Base-by-base conservation (phyloP, 2,888 invertebrate species). In the Cerastis leucographa region DNA sequence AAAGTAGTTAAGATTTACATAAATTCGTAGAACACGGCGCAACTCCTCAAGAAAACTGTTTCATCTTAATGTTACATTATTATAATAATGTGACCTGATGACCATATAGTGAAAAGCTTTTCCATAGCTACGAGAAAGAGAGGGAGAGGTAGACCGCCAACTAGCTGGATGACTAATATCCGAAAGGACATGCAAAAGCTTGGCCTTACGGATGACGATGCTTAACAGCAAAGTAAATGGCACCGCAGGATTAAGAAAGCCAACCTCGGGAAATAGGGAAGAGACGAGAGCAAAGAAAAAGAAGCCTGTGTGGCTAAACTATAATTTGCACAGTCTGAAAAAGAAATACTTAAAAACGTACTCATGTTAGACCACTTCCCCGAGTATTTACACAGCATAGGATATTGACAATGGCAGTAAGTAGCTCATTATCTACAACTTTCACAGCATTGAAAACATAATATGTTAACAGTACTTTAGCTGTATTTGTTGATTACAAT, bases 401-500 rank as follows among this genome's bases (percentile, higher is more conserved):
- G 7, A 49, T 68, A 75, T 62, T 54, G 64, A 56, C 56, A 66
- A 46, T 59, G n/a, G 1, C 40, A 81, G 7, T 56, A 66, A 73
- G 64, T 64, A 54, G 7, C 14, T 69, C 35, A 82, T n/a, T 72
- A 76, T 77, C 67, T 42, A 71, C 56, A 61, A 72, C 78, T 86
- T 74, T 80, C 74, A 65, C 40, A 69, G 42, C 22, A 80, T 80
- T 66, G 68, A 75, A 76, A 73, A 14, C 80, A 70, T 66, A 70
- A 54, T 54, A 22, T 67, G 44, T 75, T 46, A 65, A 68, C 25
- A 64, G 61, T 74, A 81, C 78, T 78, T 62, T 74, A 78, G 19
- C 11, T 46, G 46, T 64, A 54, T 69, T 61, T 76, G 68, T 74
- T 71, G 74, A 83, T 71, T 88, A 65, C 42, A 85, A 73, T 78